Percentiles rank a stretch among this genome's conserved stretches.
Conservation (phyloP, 2,113 vertebrate genomes). For the Scalopus aquaticus region DNA sequence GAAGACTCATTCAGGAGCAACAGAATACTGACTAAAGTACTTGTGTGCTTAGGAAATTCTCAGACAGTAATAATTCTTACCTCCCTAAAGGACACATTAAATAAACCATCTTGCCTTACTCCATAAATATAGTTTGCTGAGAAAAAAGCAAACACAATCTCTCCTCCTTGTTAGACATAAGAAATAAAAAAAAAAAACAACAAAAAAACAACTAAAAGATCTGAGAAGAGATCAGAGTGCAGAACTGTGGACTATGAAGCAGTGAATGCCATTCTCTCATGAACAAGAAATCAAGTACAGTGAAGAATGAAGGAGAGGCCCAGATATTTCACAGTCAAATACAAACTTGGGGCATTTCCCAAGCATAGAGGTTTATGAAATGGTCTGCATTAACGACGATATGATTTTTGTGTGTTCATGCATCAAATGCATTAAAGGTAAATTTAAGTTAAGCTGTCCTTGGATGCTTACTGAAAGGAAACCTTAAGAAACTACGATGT, state of each 20-base stretch:
- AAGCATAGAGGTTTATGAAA: constrained; percentile 11
- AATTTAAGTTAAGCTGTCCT: neutral
- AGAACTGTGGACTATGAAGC: neutral
- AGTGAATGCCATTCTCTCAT: neutral
- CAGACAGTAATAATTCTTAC: neutral
- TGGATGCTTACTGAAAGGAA: neutral
- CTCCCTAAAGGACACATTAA: neutral
- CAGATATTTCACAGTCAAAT: neutral
- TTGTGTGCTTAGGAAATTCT: neutral
- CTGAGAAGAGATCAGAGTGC: neutral
- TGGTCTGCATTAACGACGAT: neutral
- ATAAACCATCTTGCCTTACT: neutral
- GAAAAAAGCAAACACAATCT: neutral
- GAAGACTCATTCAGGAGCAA: neutral
- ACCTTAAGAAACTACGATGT: neutral
- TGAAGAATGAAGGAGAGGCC: neutral
- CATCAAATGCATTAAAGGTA: neutral
- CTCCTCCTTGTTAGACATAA: neutral
- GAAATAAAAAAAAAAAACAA: neutral
- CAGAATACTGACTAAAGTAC: neutral
- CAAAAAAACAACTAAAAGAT: too few relatives aligned
- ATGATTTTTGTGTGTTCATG: neutral
- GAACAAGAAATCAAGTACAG: neutral
- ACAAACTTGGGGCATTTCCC: neutral
- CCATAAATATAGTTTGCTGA: neutral